Evolutionary conservation across 2,113 vertebrate species (phyloP).

Genomic region (Pagrus major): DNA sequence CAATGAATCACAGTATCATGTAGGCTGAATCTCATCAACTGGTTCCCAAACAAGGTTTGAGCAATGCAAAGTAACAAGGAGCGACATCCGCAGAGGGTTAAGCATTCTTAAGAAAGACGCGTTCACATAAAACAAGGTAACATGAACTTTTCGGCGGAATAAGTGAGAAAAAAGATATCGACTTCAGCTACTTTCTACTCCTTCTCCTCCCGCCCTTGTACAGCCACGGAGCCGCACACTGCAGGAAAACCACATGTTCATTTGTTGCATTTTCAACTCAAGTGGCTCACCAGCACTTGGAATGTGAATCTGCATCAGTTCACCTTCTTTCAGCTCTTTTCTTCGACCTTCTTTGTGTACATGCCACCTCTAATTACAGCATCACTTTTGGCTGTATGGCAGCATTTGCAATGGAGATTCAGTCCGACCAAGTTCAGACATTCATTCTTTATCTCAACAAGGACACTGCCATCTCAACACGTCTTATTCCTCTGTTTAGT

Average conservation of each 20-base stretch:
- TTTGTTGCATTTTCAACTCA: slow-evolving; percentile 20
- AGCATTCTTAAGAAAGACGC: not conserved
- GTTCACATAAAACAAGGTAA: not conserved
- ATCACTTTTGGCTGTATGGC: not conserved
- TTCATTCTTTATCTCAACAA: not conserved
- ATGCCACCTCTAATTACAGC: not conserved
- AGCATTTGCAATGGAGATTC: not conserved
- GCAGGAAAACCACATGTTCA: not conserved
- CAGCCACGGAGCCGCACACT: not conserved
- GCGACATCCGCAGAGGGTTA: not conserved
- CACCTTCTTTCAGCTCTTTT: not conserved
- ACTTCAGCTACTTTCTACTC: not conserved
- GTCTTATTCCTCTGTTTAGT: not conserved
- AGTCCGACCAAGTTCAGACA: not conserved
- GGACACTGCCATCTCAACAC: not conserved
- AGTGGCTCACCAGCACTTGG: slow-evolving; percentile 4
- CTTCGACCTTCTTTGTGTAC: slow-evolving; percentile 13
- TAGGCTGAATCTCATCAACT: not conserved
- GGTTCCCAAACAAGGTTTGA: not conserved
- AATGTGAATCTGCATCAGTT: slow-evolving; percentile 21
- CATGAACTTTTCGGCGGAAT: not conserved
- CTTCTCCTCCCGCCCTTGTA: not conserved
- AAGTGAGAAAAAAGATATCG: not conserved
- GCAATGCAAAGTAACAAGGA: not conserved
- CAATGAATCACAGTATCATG: not conserved